Evolutionary conservation across 2,113 vertebrate species (phyloP).

Genomic region (Pangasianodon hypophthalmus): DNA sequence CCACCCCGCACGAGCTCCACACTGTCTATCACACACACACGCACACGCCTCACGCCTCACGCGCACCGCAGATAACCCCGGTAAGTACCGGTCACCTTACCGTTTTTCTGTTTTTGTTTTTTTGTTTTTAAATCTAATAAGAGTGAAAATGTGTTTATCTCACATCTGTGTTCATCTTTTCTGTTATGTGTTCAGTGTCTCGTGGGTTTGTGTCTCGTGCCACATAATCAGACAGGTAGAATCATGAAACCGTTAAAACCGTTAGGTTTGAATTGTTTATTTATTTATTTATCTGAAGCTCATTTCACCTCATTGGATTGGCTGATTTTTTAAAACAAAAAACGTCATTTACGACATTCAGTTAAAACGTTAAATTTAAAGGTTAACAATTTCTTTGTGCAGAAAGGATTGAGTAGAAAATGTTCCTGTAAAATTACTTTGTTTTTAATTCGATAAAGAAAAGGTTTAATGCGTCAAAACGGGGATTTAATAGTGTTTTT

Average conservation of each 20-base stretch:
- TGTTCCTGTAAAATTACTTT: not conserved
- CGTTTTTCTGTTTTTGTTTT: not conserved
- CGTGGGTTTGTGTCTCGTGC: not conserved
- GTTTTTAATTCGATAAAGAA: too few relatives aligned
- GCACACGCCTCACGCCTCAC: not conserved
- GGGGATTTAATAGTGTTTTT: not conserved
- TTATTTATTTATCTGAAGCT: not conserved
- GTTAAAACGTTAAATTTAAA: not conserved
- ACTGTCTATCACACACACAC: slow-evolving; percentile 69
- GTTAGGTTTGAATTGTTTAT: not conserved
- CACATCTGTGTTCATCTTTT: not conserved
- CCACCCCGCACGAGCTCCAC: slow-evolving; percentile 65
- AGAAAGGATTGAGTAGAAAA: not conserved
- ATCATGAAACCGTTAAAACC: too few relatives aligned
- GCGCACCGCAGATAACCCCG: slow-evolving; percentile 13
- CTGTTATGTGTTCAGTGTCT: not conserved
- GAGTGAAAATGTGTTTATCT: not conserved
- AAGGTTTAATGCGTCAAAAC: not conserved
- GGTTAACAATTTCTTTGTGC: not conserved
- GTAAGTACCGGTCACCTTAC: slow-evolving; percentile 17
- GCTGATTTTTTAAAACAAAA: too few relatives aligned
- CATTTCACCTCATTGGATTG: too few relatives aligned
- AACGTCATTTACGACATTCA: not conserved
- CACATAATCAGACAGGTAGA: not conserved
- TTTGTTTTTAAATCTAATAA: too few relatives aligned